Evolutionary conservation across 2,888 invertebrate genomes (phyloP), one percentile per base, ranked within the genome.

Genomic region (Mechanitis mazaeus): DNA sequence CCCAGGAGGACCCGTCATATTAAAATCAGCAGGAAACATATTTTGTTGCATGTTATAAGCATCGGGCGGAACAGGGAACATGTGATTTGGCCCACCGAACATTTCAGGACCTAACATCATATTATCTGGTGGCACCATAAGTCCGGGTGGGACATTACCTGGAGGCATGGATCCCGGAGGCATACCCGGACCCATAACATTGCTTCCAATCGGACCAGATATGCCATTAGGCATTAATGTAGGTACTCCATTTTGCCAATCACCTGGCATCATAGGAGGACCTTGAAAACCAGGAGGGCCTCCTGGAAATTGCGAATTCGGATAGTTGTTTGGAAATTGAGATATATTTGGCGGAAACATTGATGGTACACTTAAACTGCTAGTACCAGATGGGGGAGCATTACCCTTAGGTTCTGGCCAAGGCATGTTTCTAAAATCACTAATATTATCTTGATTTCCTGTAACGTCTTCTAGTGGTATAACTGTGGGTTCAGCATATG

Each of bases 381-480:
- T 76, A 72, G 72, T 67, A 62, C 79, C 67, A 63, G 72, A 67
- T 47, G 78, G 84, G 45, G 93, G 91, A 5, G 92, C 92, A 65
- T 83, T 88, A 11, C 93, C 93, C 77, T 95, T 95, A 0, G 96
- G 95, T 80, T 96, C 96, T 1, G 96, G 96, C 96, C 96, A 96
- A 0, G 94, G 93, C 79, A 94, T 92, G 60, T 90, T 91, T 62
- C 94, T 93, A 74, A 94, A 94, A 79, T 96, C 96, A 75, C 94
- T 95, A 28, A 95, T 91, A 67, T 94, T 94, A 73, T 96, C 96
- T 65, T 95, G 94, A 79, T 94, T 94, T 6, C 96, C 96, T 0
- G 95, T 94, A 4, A 94, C 92, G 86, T 98, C 98, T 68, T 97
- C 97, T 60, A 97, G 85, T 0, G 98, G 98, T 83, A 98, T 97